Evolutionary conservation across 2,113 vertebrate genomes (phyloP).

Genomic region (Myotis brandtii): DNA sequence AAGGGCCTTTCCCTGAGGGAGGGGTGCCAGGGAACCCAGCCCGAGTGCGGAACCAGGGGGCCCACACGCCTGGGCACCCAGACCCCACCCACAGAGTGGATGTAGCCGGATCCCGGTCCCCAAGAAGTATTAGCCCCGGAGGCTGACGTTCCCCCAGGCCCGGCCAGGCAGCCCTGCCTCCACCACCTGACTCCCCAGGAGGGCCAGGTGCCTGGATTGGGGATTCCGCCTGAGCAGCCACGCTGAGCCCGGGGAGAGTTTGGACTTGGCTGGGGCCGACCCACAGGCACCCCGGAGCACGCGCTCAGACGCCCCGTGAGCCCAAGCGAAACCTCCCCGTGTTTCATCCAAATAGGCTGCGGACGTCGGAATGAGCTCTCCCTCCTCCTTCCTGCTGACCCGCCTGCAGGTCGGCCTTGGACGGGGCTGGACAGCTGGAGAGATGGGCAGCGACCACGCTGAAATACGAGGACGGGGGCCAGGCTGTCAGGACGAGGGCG

Average conservation of each 20-base stretch:
- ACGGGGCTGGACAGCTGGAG: constrained; percentile 23
- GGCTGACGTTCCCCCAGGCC: not conserved
- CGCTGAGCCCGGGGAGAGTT: not conserved
- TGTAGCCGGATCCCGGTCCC: not conserved
- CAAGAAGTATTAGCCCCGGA: not conserved
- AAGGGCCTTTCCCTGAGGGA: not conserved
- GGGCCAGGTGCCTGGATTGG: not conserved
- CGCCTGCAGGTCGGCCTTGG: constrained; percentile 26
- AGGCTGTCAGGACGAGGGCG: not conserved
- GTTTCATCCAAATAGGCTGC: not conserved
- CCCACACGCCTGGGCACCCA: accelerated
- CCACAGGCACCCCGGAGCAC: accelerated
- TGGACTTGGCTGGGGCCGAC: not conserved
- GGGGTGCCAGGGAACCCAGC: not conserved
- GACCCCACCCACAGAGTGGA: not conserved
- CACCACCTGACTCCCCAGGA: not conserved
- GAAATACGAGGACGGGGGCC: constrained; percentile 53
- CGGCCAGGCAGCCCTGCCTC: not conserved
- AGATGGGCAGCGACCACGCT: not conserved
- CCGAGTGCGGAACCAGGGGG: not conserved
- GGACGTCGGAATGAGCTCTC: not conserved
- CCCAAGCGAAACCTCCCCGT: not conserved
- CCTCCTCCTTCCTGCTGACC: constrained; percentile 46
- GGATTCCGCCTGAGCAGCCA: not conserved
- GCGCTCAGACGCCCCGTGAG: not conserved